Percentiles rank a stretch among this genome's conserved stretches.
phyloP scores from a whole-genome alignment of 2,113 vertebrate genomes.

The Ursus arctos region DNA sequence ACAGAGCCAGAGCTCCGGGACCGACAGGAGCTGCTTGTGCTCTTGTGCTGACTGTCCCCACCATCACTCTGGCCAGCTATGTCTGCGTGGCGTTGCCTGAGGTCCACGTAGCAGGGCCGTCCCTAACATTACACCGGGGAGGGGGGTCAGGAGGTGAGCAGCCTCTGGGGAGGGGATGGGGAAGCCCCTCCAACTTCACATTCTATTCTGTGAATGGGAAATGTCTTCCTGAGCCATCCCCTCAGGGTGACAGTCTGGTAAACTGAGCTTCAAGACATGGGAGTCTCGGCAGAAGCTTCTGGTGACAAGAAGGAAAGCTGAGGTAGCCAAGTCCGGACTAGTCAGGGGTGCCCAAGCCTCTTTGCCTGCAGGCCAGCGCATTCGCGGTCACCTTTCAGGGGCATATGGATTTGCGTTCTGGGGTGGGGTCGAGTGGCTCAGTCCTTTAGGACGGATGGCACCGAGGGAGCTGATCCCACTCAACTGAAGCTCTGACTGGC shows the following conservation, averaged over 20 bases:
- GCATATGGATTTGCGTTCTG: background rate
- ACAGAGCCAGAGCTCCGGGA: background rate
- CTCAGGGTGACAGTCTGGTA: background rate
- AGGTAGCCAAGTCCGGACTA: background rate
- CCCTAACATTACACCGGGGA: accelerated
- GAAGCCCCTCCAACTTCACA: background rate
- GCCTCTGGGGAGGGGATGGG: background rate
- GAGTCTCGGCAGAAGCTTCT: background rate
- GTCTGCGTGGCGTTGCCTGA: background rate
- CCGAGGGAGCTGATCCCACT: background rate
- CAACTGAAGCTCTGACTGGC: background rate
- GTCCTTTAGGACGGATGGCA: background rate
- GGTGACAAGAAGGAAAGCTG: background rate
- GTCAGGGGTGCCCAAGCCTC: background rate
- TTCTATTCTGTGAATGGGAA: background rate
- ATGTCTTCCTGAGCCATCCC: background rate
- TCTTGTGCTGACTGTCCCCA: background rate
- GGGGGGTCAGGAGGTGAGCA: background rate
- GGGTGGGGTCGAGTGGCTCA: background rate
- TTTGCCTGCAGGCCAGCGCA: background rate
- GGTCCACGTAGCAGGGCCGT: background rate
- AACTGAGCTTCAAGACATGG: background rate
- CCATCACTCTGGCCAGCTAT: background rate
- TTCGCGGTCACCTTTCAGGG: background rate
- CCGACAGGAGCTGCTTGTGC: background rate